Conservation (phyloP, 2,113 vertebrate genomes). For the Nothocercus julius region DNA sequence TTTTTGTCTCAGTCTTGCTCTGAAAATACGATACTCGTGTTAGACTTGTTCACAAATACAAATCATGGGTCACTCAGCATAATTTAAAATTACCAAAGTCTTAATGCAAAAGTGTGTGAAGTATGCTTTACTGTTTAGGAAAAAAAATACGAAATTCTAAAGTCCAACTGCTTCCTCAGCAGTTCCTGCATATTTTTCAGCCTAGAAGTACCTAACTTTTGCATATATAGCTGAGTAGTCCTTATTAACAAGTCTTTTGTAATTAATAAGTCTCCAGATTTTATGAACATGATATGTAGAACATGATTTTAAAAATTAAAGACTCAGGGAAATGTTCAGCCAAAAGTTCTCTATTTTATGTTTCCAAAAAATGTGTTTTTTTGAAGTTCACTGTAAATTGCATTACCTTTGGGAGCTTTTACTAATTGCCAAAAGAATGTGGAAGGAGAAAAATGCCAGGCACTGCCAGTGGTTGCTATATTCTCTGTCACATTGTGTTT, state of each 20-base stretch:
- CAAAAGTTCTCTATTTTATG: conserved; percentile 65
- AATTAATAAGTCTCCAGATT: not conserved
- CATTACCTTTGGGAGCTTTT: conserved; percentile 41
- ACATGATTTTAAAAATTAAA: conserved; percentile 52
- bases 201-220: not conserved
- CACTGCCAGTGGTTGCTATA: not conserved
- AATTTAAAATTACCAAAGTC: conserved; percentile 16
- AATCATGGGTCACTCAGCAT: not conserved
- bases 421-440: not conserved
- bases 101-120: not conserved
- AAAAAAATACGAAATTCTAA: not conserved
- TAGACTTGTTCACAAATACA: conserved; percentile 1
- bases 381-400: not conserved
- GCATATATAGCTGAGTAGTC: not conserved
- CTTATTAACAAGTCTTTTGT: conserved; percentile 14
- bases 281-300: not conserved
- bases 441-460: conserved; percentile 18
- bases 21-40: not conserved
- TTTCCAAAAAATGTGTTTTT: not conserved
- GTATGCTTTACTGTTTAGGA: conserved; percentile 14
- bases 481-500: not conserved
- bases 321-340: conserved; percentile 78
- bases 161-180: not conserved
- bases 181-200: conserved; percentile 26
- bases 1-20: not conserved